A percentile compares a stretch with the other conserved stretches of the same genome.
Evolutionary conservation across 2,113 vertebrate genomes (phyloP).

Genomic region (Stigmatopora nigra): DNA sequence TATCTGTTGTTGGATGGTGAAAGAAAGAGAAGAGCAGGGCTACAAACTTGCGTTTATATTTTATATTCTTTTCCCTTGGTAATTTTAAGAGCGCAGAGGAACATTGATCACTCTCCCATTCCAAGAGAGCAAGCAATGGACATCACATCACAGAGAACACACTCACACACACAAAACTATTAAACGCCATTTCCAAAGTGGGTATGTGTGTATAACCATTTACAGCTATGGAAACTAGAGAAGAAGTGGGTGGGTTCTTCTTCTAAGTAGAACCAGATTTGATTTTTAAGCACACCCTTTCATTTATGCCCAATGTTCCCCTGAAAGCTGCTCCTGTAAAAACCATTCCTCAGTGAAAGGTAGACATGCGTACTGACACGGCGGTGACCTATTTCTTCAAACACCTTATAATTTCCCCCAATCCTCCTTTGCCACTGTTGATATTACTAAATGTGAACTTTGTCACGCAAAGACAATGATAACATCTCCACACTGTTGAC

Average conservation of each 20-base stretch:
- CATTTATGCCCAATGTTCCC: slow-evolving; percentile 40
- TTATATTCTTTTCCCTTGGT: slow-evolving; percentile 48
- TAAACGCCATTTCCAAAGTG: slow-evolving; percentile 38
- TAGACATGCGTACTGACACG: slow-evolving; percentile 33
- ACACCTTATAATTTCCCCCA: slow-evolving; percentile 39
- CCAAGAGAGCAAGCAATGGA: slow-evolving; percentile 44
- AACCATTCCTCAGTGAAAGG: slow-evolving; percentile 40
- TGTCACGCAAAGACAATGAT: slow-evolving; percentile 33
- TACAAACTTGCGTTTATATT: slow-evolving; percentile 55
- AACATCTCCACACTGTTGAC: slow-evolving; percentile 47
- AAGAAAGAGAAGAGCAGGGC: slow-evolving; percentile 25
- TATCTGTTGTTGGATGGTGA: slow-evolving; percentile 27
- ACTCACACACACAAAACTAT: slow-evolving; percentile 34
- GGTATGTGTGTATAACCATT: slow-evolving; percentile 44
- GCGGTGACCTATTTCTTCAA: slow-evolving; percentile 35
- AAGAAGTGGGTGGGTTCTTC: slow-evolving; percentile 46
- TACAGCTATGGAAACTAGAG: slow-evolving; percentile 58
- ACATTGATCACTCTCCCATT: slow-evolving; percentile 59
- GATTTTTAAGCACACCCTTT: slow-evolving; percentile 41
- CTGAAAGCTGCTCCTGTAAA: slow-evolving; percentile 44
- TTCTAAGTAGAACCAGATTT: slow-evolving; percentile 65
- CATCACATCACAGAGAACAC: slow-evolving; percentile 19
- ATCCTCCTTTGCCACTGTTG: slow-evolving; percentile 40
- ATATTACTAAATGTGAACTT: slow-evolving; percentile 42
- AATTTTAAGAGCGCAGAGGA: slow-evolving; percentile 57